These are phyloP conservation scores for Myiagra hebetior DNA, from an alignment of 2,113 vertebrate species.

Conservation along the genomic window DNA sequence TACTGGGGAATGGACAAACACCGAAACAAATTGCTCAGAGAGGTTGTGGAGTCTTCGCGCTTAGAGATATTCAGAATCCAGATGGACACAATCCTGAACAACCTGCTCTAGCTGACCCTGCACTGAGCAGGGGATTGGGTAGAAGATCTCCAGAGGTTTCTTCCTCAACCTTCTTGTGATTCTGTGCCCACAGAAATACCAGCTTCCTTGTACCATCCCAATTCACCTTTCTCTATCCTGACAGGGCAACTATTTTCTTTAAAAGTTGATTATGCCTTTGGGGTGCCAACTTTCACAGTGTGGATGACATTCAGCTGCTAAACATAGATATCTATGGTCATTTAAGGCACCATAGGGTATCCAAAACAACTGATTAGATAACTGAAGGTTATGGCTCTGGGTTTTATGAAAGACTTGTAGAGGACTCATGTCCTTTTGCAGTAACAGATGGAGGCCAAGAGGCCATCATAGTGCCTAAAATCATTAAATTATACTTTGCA, in stretches of 20 bases:
- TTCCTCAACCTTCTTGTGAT: neutral
- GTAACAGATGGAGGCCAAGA: neutral
- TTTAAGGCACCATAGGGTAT: neutral
- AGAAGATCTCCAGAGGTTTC: neutral
- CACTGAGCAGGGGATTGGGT: neutral
- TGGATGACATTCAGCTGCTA: neutral
- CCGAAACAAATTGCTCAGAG: neutral
- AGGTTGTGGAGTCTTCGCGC: neutral
- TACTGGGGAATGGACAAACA: neutral
- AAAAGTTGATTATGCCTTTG: neutral
- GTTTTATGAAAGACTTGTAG: neutral
- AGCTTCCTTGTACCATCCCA: neutral
- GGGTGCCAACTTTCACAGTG: neutral
- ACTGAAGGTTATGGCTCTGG: neutral
- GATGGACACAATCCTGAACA: neutral
- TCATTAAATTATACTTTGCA: neutral
- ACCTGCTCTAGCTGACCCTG: neutral
- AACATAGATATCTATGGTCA: neutral
- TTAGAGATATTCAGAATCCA: neutral
- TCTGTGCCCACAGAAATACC: neutral
- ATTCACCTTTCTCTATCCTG: neutral
- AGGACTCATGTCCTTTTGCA: neutral
- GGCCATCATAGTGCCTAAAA: neutral
- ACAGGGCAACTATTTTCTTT: neutral
- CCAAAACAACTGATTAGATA: neutral